Base-by-base conservation (phyloP, 2,113 vertebrate species). In the Anoura caudifer region DNA sequence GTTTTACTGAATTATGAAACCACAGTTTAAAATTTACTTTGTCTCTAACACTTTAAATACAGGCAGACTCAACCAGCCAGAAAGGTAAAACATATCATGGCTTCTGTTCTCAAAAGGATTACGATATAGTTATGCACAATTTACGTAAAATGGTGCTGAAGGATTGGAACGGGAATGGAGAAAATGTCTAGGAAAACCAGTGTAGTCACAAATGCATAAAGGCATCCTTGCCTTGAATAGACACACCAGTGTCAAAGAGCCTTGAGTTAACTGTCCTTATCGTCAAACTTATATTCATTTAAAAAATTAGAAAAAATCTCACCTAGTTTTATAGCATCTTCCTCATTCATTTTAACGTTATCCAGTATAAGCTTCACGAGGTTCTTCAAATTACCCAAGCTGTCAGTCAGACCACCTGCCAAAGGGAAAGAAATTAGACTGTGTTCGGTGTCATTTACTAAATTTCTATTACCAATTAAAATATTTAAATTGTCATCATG, bases 311-410 rank as follows among this genome's bases (percentile, higher is more conserved):
- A 19, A 83, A 82, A 93, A 65, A 72, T 95, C 79, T 96, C 61
- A 98, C 97, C 97, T 89, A 95, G 45, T 87, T 82, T 96, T 97
- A 97, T 88, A 69, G 83, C 96, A 92, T 96, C 97, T 50, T 90
- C 77, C 38, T 98, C 95, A 84, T 97, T 93, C 91, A 98, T 96
- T 70, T 75, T 90, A 56, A 98, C 52, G 17, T 97, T 97, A 28
- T 95, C 77, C 90, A 98, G 73, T 24, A 94, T 41, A 33, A 98
- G 90, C 17, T 95, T 97, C 72, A 50, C 90, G 56, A 98, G 91
- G 59, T 98, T 97, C 70, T 97, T 84, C 87, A 98, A 70, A 36
- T 96, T 96, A 72, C 96, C 96, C 65, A 98, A 94, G 86, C 88
- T 87, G 72, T 97, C 96, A 63, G 72, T 95, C 72, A 98, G 91